Conservation (phyloP, 2,888 invertebrate genomes). For the Drosophila planitibia region DNA sequence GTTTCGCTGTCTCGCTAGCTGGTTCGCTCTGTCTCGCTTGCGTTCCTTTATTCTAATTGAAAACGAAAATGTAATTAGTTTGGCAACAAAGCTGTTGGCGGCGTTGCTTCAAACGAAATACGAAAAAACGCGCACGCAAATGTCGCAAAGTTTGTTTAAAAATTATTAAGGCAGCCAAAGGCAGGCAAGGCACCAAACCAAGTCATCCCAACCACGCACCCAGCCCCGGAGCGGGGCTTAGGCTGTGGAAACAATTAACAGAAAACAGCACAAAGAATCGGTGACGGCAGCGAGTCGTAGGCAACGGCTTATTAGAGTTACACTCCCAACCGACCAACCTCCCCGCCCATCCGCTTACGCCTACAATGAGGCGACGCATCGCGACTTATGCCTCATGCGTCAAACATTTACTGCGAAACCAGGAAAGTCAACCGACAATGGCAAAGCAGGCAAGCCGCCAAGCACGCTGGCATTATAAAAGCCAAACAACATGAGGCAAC, state of each 20-base stretch:
- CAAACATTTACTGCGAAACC: conserved; percentile 45
- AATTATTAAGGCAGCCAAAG: conserved; percentile 61
- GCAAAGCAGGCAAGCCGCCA: not conserved
- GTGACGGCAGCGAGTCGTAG: conserved; percentile 28
- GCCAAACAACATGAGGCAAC: conserved; percentile 21
- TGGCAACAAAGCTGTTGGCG: conserved; percentile 54
- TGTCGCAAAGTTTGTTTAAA: conserved; percentile 69
- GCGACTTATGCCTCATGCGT: conserved; percentile 37
- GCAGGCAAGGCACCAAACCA: conserved; percentile 1
- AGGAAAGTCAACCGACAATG: conserved; percentile 28
- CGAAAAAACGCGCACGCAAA: conserved; percentile 50
- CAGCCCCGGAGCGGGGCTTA: conserved; percentile 25
- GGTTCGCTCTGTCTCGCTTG: conserved; percentile 11
- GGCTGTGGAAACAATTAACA: conserved; percentile 60
- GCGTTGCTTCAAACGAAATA: conserved; percentile 48
- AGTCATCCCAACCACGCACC: not conserved
- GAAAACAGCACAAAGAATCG: conserved; percentile 40
- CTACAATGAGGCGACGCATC: not conserved
- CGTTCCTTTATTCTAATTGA: conserved; percentile 66
- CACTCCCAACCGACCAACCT: not conserved
- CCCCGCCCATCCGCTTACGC: not conserved
- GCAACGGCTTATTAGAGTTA: conserved; percentile 47
- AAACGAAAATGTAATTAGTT: conserved; percentile 71
- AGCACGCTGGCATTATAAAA: conserved; percentile 15
- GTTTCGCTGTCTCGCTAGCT: not conserved